A percentile compares a stretch with the other conserved stretches of the same genome.
Evolutionary conservation across 1,140 invertebrate genomes (phyloP).

Genomic region (Onthophagus taurus): DNA sequence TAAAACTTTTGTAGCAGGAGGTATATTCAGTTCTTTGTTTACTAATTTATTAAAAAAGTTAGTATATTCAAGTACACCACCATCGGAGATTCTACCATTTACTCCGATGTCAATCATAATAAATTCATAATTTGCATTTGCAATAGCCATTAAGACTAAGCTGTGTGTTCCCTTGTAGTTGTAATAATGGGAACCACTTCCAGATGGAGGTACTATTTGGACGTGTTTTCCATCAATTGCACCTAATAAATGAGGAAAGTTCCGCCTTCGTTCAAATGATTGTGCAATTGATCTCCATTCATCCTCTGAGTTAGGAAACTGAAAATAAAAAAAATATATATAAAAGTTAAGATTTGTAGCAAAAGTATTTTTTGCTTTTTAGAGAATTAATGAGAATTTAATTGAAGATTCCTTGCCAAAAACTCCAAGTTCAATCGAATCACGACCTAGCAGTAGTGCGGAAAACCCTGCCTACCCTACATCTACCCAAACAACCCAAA

Average conservation of each 20-base stretch:
- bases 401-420: too few species aligned
- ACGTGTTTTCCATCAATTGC: constrained; percentile 39
- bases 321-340: too few species aligned
- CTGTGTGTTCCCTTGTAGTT: constrained; percentile 38
- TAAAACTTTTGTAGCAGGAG: constrained; percentile 11
- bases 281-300: too few species aligned
- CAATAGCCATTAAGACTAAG: constrained; percentile 14
- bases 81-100: constrained; percentile 27
- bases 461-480: too few species aligned
- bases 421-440: too few species aligned
- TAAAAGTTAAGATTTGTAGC: too few species aligned
- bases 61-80: constrained; percentile 23
- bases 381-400: too few species aligned
- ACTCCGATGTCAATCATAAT: constrained; percentile 23
- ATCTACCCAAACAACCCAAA: too few species aligned
- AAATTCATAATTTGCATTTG: constrained; percentile 9
- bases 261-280: too few species aligned
- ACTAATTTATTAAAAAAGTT: constrained; percentile 11
- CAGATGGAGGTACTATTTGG: constrained; percentile 27
- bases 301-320: too few species aligned
- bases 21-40: constrained; percentile 10
- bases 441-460: too few species aligned
- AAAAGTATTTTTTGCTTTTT: too few species aligned
- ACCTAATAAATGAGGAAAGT: constrained; percentile 39
- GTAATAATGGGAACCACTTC: constrained; percentile 34